Base-by-base conservation (phyloP, 2,888 invertebrate genomes). In the Thymelicus acteon region DNA sequence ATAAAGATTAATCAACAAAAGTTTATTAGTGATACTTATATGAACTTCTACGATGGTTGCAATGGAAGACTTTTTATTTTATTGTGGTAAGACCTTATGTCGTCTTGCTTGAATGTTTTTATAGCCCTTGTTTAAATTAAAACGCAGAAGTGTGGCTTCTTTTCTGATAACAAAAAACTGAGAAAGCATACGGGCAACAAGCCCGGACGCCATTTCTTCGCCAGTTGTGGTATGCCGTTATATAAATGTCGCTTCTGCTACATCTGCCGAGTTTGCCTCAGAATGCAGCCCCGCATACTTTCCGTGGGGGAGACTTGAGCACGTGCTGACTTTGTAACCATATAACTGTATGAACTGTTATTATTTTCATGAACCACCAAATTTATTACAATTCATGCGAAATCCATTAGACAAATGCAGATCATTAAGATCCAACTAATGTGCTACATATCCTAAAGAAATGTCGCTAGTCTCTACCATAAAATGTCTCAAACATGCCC, bases 251-350 rank as follows among this genome's bases (percentile, higher is more conserved):
- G 78, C 76, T 72, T 77, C 74, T 48, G 31, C 54, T 78, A 82
- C 85, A 85, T 84, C 83, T 84, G 84, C 79, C 82, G 77, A 74
- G 74, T 79, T 76, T 76, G 75, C 77, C 76, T 75, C 75, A 78
- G 79, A 82, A 83, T 81, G 80, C 75, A 75, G 69, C 67, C 76
- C 67, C 73, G 77, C 80, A 84, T 82, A 77, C 77, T 80, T 82
- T 78, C 74, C 74, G 31, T 69, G 74, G 77, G 77, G 75, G 72
- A 74, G 74, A 65, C 73, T 75, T 75, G 67, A 77, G 78, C 81
- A 80, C 79, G 82, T 82, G 81, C 82, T 80, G 76, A 77, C 74
- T 75, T 80, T 78, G 76, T 75, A 77, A 75, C 72, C 66, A 72
- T 71, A 37, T 58, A 58, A 58, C 67, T 73, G 74, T 77, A 78